Evolutionary conservation across 2,797 vertebrate species (phyloP), one percentile per base, ranked within the genome.

Genomic region (Squalus acanthias): DNA sequence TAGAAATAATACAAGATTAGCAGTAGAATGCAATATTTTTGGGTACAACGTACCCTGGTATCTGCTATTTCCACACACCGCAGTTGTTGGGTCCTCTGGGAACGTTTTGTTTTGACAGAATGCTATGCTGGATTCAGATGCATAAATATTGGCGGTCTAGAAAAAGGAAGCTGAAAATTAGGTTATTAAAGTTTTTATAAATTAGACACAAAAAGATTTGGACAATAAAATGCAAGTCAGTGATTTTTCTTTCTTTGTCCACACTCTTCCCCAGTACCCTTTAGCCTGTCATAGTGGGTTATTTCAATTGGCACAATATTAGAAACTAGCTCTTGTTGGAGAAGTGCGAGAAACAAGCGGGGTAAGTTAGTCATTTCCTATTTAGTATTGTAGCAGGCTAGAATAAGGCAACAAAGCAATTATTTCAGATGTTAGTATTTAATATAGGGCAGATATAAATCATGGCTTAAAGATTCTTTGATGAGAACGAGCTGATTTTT

Each of bases 1-100:
- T 98, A 98, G 98, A 98, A 98, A 98, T 97, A 99, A 99, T 99
- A 99, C 99, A 98, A 98, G 98, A 98, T 98, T 98, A 98, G 98
- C 98, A 97, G 97, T 98, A 98, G 98, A 98, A 98, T 98, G 98
- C 98, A 98, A 98, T 98, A 98, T 98, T 98, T 98, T 98, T 98
- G 98, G 98, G 98, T 98, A 98, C 98, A 98, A 98, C 98, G 98
- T 97, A 97, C 97, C 97, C 97, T 97, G 97, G 98, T 99, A 99
- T 99, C 99, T 98, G 98, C 98, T 97, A 97, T 97, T 98, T 98
- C 98, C 99, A 98, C 98, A 98, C 98, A 97, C 97, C 96, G 97
- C 97, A 97, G 98, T 98, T 98, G 97, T 98, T 98, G 97, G 8
- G 98, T 98, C 98, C 98, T 98, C 97, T 98, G 98, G 98, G 98